Evolutionary conservation across 1,140 invertebrate genomes (phyloP).

Genomic region (Mactra quadrangularis): DNA sequence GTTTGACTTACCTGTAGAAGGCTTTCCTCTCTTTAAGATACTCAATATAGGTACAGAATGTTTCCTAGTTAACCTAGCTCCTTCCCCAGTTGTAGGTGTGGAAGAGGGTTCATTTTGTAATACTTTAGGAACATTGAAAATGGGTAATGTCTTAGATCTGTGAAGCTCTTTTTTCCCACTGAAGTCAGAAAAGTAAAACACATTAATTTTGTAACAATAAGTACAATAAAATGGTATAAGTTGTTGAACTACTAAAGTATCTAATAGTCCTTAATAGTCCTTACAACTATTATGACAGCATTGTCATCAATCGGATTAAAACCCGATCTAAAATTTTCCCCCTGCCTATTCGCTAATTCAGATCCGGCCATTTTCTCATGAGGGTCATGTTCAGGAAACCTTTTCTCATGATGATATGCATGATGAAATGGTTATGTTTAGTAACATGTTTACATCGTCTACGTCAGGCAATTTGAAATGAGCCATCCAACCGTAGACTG

Average conservation of each 20-base stretch:
- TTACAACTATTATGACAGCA: neutral
- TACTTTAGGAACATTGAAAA: constrained; percentile 57
- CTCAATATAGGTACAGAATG: constrained; percentile 32
- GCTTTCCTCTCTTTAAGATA: constrained; percentile 29
- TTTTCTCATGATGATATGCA: neutral
- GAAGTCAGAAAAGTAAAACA: constrained; percentile 44
- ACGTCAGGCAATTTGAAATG: too few species aligned
- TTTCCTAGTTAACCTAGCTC: constrained; percentile 14
- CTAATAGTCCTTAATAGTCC: neutral
- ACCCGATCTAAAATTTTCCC: too few species aligned
- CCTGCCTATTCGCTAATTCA: too few species aligned
- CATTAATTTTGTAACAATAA: neutral
- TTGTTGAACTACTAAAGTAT: neutral
- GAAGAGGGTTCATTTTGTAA: neutral
- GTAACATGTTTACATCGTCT: too few species aligned
- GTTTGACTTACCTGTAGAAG: neutral
- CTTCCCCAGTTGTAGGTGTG: neutral
- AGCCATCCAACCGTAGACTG: too few species aligned
- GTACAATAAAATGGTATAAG: neutral
- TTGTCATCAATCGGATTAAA: too few species aligned
- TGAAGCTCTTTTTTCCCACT: constrained; percentile 66
- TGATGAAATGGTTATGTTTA: neutral
- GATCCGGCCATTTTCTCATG: too few species aligned
- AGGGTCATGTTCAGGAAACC: too few species aligned
- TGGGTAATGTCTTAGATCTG: constrained; percentile 68